Evolutionary conservation across 1,140 invertebrate species (phyloP).

Genomic region (Drosophila bifasciata): DNA sequence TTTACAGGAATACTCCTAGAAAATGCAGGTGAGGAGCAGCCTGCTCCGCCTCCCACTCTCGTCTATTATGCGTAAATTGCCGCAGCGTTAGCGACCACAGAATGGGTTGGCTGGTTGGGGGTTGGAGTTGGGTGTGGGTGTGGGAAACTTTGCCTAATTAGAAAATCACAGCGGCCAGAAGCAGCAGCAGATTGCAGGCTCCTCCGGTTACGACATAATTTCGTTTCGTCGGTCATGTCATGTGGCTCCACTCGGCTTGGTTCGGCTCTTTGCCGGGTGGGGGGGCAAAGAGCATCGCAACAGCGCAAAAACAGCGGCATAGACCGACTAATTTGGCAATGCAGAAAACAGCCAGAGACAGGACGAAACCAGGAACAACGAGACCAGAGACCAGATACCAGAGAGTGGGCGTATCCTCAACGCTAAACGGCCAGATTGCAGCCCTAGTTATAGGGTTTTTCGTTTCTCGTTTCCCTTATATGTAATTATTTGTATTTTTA

Average conservation of each 20-base stretch:
- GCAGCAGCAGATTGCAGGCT: slow-evolving; percentile 42
- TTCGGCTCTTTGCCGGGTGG: too few relatives aligned
- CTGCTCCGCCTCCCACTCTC: background rate
- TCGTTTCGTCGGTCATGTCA: slow-evolving; percentile 26
- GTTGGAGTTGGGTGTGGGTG: too few relatives aligned
- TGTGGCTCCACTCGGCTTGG: too few relatives aligned
- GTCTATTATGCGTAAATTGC: slow-evolving; percentile 66
- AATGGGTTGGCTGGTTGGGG: slow-evolving; percentile 35
- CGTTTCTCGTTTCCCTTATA: background rate
- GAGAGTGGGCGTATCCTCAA: background rate
- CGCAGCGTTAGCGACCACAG: slow-evolving; percentile 61
- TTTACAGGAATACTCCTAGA: slow-evolving; percentile 42
- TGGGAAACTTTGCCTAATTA: slow-evolving; percentile 69
- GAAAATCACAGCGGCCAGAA: slow-evolving; percentile 70
- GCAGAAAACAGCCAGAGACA: background rate
- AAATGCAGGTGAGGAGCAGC: slow-evolving; percentile 31
- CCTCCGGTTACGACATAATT: slow-evolving; percentile 34
- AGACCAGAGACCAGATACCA: background rate
- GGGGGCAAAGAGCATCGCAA: slow-evolving; percentile 15
- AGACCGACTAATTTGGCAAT: slow-evolving; percentile 34
- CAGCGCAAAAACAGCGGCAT: slow-evolving; percentile 25
- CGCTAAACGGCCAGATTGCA: slow-evolving; percentile 3
- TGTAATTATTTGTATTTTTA: slow-evolving; percentile 35
- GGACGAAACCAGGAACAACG: background rate
- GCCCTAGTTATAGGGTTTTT: too few relatives aligned